Percentiles rank a stretch among this genome's conserved stretches.
Evolutionary conservation across 2,888 invertebrate species (phyloP).

Genomic region (Crioceris asparagi): DNA sequence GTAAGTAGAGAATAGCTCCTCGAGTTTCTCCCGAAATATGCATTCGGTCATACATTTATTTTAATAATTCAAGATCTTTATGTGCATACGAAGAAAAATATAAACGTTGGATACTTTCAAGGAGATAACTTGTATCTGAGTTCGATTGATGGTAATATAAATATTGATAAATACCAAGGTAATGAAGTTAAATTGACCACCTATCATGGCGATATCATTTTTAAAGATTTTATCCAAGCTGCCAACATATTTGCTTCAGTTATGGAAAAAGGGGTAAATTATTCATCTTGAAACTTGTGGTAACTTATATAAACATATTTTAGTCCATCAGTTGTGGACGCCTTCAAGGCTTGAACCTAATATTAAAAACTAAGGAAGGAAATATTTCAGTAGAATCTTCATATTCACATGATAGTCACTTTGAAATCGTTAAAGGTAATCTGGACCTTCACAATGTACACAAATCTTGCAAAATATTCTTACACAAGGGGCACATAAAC

Average conservation of each 20-base stretch:
- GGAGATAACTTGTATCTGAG: slow-evolving; percentile 23
- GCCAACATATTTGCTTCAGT: slow-evolving; percentile 22
- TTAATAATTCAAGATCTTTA: slow-evolving; percentile 23
- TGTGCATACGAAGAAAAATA: slow-evolving; percentile 22
- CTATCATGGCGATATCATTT: slow-evolving; percentile 25
- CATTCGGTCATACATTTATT: background rate
- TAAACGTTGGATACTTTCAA: slow-evolving; percentile 22
- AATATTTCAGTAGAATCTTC: slow-evolving; percentile 28
- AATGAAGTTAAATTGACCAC: slow-evolving; percentile 23
- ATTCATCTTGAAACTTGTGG: background rate
- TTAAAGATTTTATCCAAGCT: slow-evolving; percentile 28
- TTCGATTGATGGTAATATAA: slow-evolving; percentile 24
- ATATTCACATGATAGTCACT: slow-evolving; percentile 27
- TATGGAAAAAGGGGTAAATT: slow-evolving; percentile 25
- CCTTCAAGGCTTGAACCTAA: slow-evolving; percentile 26
- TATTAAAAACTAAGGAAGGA: slow-evolving; percentile 25
- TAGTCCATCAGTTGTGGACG: slow-evolving; percentile 29
- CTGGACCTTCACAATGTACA: slow-evolving; percentile 29
- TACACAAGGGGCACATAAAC: slow-evolving; percentile 26
- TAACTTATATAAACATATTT: slow-evolving; percentile 9
- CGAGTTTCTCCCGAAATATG: background rate
- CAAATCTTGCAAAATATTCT: slow-evolving; percentile 26
- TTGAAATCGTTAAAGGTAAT: slow-evolving; percentile 26
- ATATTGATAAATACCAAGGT: slow-evolving; percentile 29
- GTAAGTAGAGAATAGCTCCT: slow-evolving; percentile 19